A percentile compares a stretch with the other conserved stretches of the same genome.
phyloP scores from a whole-genome alignment of 2,888 invertebrate species.

The Drosophila acutilabella region DNA sequence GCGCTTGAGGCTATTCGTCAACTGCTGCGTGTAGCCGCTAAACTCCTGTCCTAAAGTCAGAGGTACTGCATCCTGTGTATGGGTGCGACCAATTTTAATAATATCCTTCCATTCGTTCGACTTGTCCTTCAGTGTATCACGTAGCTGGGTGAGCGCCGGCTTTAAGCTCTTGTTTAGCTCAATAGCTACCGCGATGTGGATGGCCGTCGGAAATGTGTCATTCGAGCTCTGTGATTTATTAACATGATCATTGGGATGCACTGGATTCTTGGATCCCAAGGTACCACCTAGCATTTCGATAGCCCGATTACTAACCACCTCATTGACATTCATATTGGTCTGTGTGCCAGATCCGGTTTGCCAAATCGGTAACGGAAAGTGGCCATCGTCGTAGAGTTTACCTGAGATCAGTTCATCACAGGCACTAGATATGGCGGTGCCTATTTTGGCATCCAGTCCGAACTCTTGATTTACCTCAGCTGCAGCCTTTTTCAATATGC shows the following conservation, averaged over 20 bases:
- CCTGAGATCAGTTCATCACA: constrained; percentile 97
- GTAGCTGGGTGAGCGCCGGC: constrained; percentile 91
- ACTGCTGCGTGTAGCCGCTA: constrained; percentile 94
- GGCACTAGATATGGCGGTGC: constrained; percentile 94
- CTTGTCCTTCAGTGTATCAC: constrained; percentile 90
- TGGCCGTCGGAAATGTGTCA: constrained; percentile 99
- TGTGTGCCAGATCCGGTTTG: constrained; percentile 99
- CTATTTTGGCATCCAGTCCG: constrained; percentile 93
- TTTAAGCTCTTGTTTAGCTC: constrained; percentile 92
- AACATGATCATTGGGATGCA: constrained; percentile 99
- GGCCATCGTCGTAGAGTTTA: constrained; percentile 94
- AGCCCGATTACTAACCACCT: constrained; percentile 93
- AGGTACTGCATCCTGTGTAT: constrained; percentile 96
- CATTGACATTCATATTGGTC: constrained; percentile 99
- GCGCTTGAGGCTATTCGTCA: constrained; percentile 92
- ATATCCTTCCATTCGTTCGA: constrained; percentile 93
- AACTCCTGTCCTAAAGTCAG: constrained; percentile 98
- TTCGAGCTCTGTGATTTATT: constrained; percentile 99
- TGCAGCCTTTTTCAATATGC: constrained; percentile 97
- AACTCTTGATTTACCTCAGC: constrained; percentile 96
- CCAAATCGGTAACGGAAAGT: constrained; percentile 99
- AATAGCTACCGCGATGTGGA: constrained; percentile 97
- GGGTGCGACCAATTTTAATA: constrained; percentile 96
- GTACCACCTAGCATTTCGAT: constrained; percentile 94
- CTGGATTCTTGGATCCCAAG: constrained; percentile 95